Evolutionary conservation across 2,888 invertebrate genomes (phyloP).

Genomic region (Aleiodes alternator): DNA sequence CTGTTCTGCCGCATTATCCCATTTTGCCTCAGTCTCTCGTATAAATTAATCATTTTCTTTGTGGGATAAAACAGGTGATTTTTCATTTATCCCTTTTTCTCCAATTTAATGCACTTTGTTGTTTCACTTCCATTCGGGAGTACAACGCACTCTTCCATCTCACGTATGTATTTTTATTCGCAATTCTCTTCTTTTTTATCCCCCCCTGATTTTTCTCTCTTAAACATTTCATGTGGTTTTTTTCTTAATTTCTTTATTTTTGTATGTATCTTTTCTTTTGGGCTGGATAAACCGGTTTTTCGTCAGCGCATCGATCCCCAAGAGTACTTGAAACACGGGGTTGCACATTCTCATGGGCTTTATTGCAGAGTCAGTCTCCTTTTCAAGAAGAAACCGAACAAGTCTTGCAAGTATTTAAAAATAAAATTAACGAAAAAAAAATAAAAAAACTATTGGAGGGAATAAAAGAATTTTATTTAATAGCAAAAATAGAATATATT

Average conservation of each 20-base stretch:
- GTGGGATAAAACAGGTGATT: conserved; percentile 32
- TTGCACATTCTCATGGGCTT: conserved; percentile 32
- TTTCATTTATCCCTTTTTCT: conserved; percentile 36
- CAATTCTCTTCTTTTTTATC: conserved; percentile 18
- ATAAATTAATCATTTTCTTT: conserved; percentile 33
- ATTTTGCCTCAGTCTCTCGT: background rate
- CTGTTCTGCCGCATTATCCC: background rate
- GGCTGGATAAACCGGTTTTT: conserved; percentile 48
- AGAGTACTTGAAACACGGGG: conserved; percentile 43
- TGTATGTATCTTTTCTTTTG: conserved; percentile 40
- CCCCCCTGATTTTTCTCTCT: conserved; percentile 21
- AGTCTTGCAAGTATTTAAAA: background rate
- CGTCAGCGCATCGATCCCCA: conserved; percentile 38
- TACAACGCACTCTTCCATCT: conserved; percentile 27
- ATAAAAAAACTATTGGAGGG: background rate
- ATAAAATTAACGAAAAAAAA: conserved; percentile 4
- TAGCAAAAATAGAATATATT: background rate
- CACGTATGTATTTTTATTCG: conserved; percentile 19
- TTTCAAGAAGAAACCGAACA: conserved; percentile 1
- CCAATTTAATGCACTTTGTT: conserved; percentile 40
- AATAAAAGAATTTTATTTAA: background rate
- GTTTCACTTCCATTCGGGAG: conserved; percentile 13
- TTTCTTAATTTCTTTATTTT: conserved; percentile 39
- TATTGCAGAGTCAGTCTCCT: conserved; percentile 15
- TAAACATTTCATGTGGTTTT: conserved; percentile 33